A percentile compares a stretch with the other conserved stretches of the same genome.
Evolutionary conservation across 2,797 vertebrate species (phyloP).

Genomic region (Myotis findleyi): DNA sequence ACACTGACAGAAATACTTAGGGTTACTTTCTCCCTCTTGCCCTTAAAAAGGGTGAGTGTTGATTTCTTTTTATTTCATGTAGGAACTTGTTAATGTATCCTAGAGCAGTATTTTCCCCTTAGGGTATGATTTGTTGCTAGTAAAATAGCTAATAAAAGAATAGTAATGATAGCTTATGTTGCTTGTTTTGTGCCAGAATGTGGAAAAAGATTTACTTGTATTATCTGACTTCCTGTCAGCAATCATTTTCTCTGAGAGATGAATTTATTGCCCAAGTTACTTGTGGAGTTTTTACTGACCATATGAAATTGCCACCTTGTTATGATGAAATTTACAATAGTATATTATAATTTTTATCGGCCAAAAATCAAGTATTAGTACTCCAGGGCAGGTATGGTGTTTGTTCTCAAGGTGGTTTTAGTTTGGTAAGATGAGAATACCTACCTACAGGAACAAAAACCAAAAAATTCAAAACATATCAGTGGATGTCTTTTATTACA

Average conservation of each 20-base stretch:
- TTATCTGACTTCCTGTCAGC: conserved; percentile 29
- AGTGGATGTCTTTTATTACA: not conserved
- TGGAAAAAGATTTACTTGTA: not conserved
- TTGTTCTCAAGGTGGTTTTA: conserved; percentile 15
- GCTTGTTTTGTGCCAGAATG: conserved; percentile 32
- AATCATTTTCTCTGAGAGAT: conserved; percentile 16
- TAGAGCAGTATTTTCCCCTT: conserved; percentile 20
- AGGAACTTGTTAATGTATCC: not conserved
- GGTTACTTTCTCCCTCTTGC: conserved; percentile 35
- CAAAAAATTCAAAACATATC: not conserved
- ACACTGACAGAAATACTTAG: not conserved
- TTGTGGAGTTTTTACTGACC: not conserved
- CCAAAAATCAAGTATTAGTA: not conserved
- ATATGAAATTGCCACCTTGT: not conserved
- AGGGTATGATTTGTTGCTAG: conserved; percentile 25
- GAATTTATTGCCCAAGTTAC: conserved; percentile 6
- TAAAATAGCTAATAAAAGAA: conserved; percentile 35
- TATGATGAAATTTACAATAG: not conserved
- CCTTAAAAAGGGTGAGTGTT: not conserved
- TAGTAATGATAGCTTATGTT: conserved; percentile 3
- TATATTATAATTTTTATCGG: conserved; percentile 21
- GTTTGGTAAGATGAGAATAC: not conserved
- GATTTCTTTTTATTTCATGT: conserved; percentile 1
- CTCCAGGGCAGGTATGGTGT: not conserved
- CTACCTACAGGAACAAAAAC: not conserved